Base-by-base conservation (phyloP, 2,888 invertebrate species). In the Eledona agricola region DNA sequence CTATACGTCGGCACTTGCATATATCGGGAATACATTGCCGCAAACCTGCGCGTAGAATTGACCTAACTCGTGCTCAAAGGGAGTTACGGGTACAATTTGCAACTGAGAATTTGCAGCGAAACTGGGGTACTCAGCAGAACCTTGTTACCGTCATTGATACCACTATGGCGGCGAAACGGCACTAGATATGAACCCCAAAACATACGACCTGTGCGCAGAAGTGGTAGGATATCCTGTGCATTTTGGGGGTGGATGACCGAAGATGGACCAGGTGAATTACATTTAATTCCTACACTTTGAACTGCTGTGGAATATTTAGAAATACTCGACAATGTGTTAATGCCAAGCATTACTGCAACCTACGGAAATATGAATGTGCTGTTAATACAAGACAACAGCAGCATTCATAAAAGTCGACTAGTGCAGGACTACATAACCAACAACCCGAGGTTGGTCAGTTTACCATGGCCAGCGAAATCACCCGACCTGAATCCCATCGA, bases 401-500 rank as follows among this genome's bases (percentile, higher is more conserved):
- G 17, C 4, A 19, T 32, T 5, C 32, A 32, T 19, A 32, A 16
- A 17, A 13, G 11, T 17, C 10, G 13, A 31, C 10, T 13, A 4
- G 31, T 31, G n/a, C 4, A 12, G 1, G 13, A 31, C 7, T 31
- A 11, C 7, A 17, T 32, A n/a, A 9, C 13, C 2, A 13, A 16
- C 11, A 16, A 32, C 4, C 17, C 16, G 7, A 9, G 5, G n/a
- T 12, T 32, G n/a, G 3, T 7, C 4, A 13, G 9, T 7, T n/a
- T 38, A 12, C 9, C 10, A 22, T 38, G 25, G 25, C 38, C 38
- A 6, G 6, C 38, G 1, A 25, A 22, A n/a, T 25, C 38, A 9
- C 38, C 38, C 13, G 23, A 23, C 12, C 26, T 23, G n/a, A 38
- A 38, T 10, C 25, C 38, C 12, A 37, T 37, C 1, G 37, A 37